A percentile compares a stretch with the other conserved stretches of the same genome.
Conservation (phyloP, 2,888 invertebrate species). For the Micoletzkya japonica region DNA sequence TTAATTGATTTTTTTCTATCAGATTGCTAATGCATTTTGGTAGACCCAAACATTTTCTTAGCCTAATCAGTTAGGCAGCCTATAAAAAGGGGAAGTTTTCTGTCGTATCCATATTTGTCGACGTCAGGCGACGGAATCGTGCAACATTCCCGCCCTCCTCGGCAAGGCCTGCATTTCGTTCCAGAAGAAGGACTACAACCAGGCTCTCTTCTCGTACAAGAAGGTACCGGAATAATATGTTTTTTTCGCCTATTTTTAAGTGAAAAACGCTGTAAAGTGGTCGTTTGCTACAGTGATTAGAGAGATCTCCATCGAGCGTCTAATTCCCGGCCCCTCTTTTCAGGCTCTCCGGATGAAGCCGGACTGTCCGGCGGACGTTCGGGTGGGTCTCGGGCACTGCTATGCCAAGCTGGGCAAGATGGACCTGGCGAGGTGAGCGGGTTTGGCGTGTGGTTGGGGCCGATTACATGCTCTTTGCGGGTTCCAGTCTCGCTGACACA, state of each 20-base stretch:
- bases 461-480: too few species aligned
- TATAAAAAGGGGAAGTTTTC: conserved; percentile 62
- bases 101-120: conserved; percentile 71
- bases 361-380: conserved; percentile 90
- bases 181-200: conserved; percentile 88
- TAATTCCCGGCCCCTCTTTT: background rate
- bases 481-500: too few species aligned
- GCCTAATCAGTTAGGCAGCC: conserved; percentile 17
- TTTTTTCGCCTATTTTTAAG: background rate
- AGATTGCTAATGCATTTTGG: background rate
- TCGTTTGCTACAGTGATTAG: background rate
- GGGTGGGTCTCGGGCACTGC: conserved; percentile 97
- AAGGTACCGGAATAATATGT: conserved; percentile 68
- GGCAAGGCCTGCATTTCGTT: conserved; percentile 99
- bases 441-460: too few species aligned
- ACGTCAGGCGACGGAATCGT: too few species aligned
- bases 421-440: conserved; percentile 81
- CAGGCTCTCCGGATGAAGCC: conserved; percentile 88
- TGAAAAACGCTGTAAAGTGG: background rate
- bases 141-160: conserved; percentile 91
- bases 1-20: background rate
- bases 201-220: conserved; percentile 94
- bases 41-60: too few species aligned
- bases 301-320: background rate
- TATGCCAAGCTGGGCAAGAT: conserved; percentile 92